These are phyloP conservation scores for Tricholauxania praeusta DNA, from an alignment of 2,888 invertebrate species.

Conservation along the genomic window DNA sequence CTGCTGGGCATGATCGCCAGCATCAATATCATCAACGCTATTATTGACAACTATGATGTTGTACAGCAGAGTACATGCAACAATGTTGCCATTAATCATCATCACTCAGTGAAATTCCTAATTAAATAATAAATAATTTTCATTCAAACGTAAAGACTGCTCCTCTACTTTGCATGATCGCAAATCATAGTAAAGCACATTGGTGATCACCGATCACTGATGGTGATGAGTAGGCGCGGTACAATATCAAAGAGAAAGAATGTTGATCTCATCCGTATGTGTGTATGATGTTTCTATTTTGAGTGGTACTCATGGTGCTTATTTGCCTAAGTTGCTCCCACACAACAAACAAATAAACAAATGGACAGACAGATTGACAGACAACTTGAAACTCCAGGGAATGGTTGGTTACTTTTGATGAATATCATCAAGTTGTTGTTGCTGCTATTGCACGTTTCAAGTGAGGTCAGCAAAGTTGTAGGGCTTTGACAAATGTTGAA, in stretches of 20 bases:
- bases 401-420: too few species aligned
- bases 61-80: too few species aligned
- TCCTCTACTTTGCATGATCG: conserved; percentile 8
- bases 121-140: conserved; percentile 56
- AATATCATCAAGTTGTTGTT: too few species aligned
- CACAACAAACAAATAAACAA: not conserved
- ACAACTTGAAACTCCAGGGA: too few species aligned
- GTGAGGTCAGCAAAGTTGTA: conserved; percentile 18
- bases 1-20: not conserved
- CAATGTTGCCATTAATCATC: conserved; percentile 57
- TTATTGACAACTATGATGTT: too few species aligned
- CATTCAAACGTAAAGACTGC: conserved; percentile 8
- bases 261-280: not conserved
- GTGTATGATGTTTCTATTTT: not conserved
- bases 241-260: conserved; percentile 15
- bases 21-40: not conserved
- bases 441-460: too few species aligned
- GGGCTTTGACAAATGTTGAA: conserved; percentile 16
- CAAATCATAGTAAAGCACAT: not conserved
- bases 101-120: conserved; percentile 57
- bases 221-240: conserved; percentile 12
- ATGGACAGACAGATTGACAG: not conserved
- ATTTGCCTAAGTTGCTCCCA: conserved; percentile 19
- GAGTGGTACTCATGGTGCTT: conserved; percentile 19
- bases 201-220: not conserved